Evolutionary conservation across 2,113 vertebrate species (phyloP).

Genomic region (Stigmatopora argus): DNA sequence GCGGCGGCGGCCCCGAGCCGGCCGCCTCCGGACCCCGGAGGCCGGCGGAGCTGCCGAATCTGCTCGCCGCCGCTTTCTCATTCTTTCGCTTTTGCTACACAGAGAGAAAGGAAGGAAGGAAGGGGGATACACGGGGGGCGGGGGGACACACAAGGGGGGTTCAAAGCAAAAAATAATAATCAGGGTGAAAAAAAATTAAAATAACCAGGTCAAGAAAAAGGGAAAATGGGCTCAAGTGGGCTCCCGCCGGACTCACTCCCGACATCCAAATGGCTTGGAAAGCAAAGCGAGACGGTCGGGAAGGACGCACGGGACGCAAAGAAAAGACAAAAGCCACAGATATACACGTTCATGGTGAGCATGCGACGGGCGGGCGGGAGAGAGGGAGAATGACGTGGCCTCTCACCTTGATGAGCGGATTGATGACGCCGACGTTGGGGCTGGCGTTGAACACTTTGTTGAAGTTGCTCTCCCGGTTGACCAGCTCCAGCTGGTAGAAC

Average conservation of each 20-base stretch:
- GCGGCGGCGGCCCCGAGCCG: conserved; percentile 69
- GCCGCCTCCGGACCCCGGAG: conserved; percentile 91
- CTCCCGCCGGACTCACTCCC: not conserved
- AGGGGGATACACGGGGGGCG: conserved; percentile 33
- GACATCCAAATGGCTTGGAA: conserved; percentile 71
- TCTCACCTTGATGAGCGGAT: conserved; percentile 96
- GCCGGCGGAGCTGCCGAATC: conserved; percentile 97
- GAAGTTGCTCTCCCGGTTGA: conserved; percentile 99
- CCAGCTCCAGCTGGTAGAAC: conserved; percentile 97
- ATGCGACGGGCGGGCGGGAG: not conserved
- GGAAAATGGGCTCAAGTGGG: conserved; percentile 29
- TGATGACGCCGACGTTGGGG: conserved; percentile 96
- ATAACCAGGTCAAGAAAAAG: not conserved
- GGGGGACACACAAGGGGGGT: conserved; percentile 59
- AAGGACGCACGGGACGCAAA: conserved; percentile 29
- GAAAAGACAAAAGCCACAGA: not conserved
- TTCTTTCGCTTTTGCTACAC: conserved; percentile 99
- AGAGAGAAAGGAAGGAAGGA: conserved; percentile 55
- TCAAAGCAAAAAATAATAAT: conserved; percentile 31
- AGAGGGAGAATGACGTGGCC: conserved; percentile 24
- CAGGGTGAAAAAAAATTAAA: conserved; percentile 24
- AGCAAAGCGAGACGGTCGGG: conserved; percentile 68
- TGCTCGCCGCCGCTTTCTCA: conserved; percentile 87
- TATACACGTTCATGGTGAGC: not conserved
- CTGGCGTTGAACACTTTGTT: conserved; percentile 98